Evolutionary conservation across 2,797 vertebrate species (phyloP).

Genomic region (Pterois miles): DNA sequence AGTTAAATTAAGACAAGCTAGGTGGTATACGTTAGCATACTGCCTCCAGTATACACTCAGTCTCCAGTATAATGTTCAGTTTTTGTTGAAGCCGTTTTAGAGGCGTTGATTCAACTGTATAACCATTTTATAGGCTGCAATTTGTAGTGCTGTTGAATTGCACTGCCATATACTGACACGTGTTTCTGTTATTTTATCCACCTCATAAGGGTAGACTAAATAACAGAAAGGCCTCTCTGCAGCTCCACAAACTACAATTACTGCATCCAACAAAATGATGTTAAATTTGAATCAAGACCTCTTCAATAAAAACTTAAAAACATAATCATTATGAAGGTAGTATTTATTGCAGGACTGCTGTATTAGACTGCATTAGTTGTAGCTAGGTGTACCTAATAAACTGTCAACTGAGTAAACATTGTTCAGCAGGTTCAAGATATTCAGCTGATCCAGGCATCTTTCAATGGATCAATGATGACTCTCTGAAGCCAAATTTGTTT

Average conservation of each 20-base stretch:
- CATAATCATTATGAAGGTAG: background rate
- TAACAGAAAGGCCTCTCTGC: background rate
- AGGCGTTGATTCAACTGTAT: background rate
- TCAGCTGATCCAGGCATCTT: background rate
- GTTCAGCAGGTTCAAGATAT: background rate
- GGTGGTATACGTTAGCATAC: background rate
- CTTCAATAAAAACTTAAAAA: background rate
- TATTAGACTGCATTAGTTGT: background rate
- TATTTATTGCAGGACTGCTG: background rate
- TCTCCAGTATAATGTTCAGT: background rate
- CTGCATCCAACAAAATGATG: background rate
- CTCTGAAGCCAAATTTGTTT: conserved; percentile 10
- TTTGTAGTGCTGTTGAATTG: background rate
- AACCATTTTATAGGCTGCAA: background rate
- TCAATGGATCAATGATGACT: conserved; percentile 1
- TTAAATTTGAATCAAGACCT: background rate
- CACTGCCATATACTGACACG: background rate
- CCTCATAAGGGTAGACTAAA: background rate
- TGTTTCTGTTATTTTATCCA: background rate
- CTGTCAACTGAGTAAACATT: background rate
- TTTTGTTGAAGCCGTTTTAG: background rate
- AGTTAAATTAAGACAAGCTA: background rate
- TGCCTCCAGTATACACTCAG: background rate
- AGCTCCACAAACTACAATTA: background rate
- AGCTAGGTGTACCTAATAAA: background rate